Conservation (phyloP, 2,113 vertebrate species). For the Dolichallabes microphthalmus region DNA sequence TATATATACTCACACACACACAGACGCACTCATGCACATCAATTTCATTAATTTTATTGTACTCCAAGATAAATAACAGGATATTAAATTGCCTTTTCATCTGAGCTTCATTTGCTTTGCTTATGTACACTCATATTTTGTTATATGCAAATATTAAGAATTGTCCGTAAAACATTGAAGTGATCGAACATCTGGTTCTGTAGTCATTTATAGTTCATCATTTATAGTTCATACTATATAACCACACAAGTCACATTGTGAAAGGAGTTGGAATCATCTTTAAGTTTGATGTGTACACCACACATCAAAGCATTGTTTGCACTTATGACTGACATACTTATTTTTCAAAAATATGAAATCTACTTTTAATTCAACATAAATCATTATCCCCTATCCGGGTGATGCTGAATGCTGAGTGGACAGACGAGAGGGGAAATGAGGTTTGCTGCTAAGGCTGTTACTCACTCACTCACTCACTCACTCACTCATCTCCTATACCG, state of each 20-base stretch:
- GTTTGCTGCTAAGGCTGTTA: no score
- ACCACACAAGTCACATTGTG: neutral
- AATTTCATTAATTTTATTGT: neutral
- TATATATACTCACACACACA: no score
- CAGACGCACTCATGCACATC: neutral
- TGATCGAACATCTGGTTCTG: neutral
- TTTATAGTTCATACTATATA: neutral
- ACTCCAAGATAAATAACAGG: neutral
- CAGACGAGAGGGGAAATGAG: no score
- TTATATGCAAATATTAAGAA: constrained; percentile 8
- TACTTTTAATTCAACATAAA: neutral
- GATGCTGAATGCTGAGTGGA: no score
- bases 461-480: no score
- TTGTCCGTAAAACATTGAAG: neutral
- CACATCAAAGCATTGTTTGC: neutral
- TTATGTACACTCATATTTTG: neutral
- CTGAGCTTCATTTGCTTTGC: neutral
- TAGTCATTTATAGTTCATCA: neutral
- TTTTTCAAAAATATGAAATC: neutral
- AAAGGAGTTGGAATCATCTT: neutral
- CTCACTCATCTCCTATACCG: no score
- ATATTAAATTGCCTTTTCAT: neutral
- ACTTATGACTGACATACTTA: neutral
- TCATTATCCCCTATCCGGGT: neutral
- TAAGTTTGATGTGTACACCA: neutral